A percentile compares a stretch with the other conserved stretches of the same genome.
These are phyloP conservation scores for Perca fluviatilis DNA, from an alignment of 2,113 vertebrate species.

Conservation along the genomic window DNA sequence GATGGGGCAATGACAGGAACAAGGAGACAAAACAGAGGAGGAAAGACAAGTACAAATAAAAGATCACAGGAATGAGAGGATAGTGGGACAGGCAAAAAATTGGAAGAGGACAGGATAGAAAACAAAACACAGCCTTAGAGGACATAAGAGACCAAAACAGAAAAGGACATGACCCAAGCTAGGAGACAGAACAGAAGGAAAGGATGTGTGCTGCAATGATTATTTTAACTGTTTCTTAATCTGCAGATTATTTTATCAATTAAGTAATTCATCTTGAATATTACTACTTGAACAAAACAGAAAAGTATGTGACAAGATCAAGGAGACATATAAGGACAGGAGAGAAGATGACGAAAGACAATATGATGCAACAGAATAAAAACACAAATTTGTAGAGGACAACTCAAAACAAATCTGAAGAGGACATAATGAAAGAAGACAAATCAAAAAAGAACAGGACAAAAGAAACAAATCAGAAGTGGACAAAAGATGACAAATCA, in stretches of 20 bases:
- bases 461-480: neutral
- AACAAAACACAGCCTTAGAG: neutral
- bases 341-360: neutral
- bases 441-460: neutral
- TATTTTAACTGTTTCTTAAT: neutral
- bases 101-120: neutral
- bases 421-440: neutral
- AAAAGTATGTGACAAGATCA: neutral
- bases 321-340: neutral
- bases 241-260: neutral
- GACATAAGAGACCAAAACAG: neutral
- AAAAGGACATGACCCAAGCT: neutral
- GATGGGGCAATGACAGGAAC: neutral
- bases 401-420: neutral
- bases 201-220: neutral
- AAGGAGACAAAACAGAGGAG: constrained; percentile 9
- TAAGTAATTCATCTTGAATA: neutral
- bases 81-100: neutral
- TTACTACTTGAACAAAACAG: neutral
- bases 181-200: neutral
- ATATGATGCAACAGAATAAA: neutral
- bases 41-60: constrained; percentile 9
- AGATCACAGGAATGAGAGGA: neutral
- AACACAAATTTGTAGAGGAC: neutral
- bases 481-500: neutral